Evolutionary conservation across 1,140 invertebrate genomes (phyloP).

Genomic region (Schlechtendalia chinensis): DNA sequence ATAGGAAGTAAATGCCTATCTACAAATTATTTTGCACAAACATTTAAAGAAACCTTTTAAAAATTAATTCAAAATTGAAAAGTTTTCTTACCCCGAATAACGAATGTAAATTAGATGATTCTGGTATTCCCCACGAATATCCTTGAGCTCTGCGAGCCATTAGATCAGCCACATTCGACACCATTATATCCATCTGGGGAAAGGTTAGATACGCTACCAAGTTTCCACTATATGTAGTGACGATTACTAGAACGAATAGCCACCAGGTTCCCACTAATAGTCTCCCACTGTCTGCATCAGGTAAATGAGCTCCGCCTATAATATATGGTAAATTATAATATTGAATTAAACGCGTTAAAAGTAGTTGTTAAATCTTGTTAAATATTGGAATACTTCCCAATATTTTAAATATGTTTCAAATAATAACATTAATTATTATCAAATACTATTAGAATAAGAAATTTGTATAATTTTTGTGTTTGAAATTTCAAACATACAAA

Average conservation of each 20-base stretch:
- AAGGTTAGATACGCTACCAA: conserved; percentile 91
- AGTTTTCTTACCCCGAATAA: conserved; percentile 61
- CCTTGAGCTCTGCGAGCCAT: conserved; percentile 61
- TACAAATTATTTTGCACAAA: too few species aligned
- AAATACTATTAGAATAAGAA: too few species aligned
- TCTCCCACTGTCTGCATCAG: conserved; percentile 81
- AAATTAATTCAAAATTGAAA: background rate
- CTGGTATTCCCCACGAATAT: conserved; percentile 73
- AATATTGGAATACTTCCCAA: too few species aligned
- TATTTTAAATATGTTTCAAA: too few species aligned
- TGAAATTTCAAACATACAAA: too few species aligned
- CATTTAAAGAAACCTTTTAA: too few species aligned
- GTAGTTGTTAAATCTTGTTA: too few species aligned
- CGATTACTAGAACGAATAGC: conserved; percentile 84
- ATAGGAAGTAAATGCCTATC: too few species aligned
- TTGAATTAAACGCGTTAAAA: too few species aligned
- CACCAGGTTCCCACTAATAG: conserved; percentile 88
- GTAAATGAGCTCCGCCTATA: conserved; percentile 79
- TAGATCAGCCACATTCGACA: conserved; percentile 73
- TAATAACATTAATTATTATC: too few species aligned
- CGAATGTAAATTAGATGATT: conserved; percentile 71
- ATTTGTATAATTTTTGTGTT: too few species aligned
- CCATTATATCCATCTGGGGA: conserved; percentile 75
- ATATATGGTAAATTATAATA: too few species aligned
- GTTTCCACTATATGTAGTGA: conserved; percentile 90